These are phyloP conservation scores for Drosophila ambigua DNA, from an alignment of 1,140 invertebrate species.

Conservation along the genomic window DNA sequence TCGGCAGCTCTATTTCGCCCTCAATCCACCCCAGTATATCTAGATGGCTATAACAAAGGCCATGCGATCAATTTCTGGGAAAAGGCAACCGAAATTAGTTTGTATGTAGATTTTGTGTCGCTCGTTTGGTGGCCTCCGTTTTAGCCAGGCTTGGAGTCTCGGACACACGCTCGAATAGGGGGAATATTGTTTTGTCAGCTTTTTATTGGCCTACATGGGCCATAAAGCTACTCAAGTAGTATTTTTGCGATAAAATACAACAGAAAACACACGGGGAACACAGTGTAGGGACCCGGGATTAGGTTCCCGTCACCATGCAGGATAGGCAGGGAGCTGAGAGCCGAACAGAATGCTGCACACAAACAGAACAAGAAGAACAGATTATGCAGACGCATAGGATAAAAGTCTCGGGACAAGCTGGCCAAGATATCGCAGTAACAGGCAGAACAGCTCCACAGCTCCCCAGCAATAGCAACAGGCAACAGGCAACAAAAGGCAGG, in stretches of 20 bases:
- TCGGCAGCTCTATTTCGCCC: slow-evolving; percentile 4
- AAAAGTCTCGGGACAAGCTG: slow-evolving; percentile 74
- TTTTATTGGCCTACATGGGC: slow-evolving; percentile 80
- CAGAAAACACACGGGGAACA: slow-evolving; percentile 44
- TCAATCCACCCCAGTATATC: not conserved
- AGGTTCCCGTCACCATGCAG: slow-evolving; percentile 8
- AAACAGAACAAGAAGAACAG: slow-evolving; percentile 38
- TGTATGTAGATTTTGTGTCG: slow-evolving; percentile 49
- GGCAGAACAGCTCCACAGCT: slow-evolving; percentile 10
- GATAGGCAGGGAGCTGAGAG: not conserved
- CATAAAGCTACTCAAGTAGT: slow-evolving; percentile 82
- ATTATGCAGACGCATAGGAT: slow-evolving; percentile 70
- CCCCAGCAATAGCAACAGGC: slow-evolving; percentile 3
- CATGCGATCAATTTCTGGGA: slow-evolving; percentile 39
- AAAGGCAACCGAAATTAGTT: slow-evolving; percentile 48
- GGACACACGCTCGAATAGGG: slow-evolving; percentile 19
- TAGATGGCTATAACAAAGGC: slow-evolving; percentile 22
- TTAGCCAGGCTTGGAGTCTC: slow-evolving; percentile 9
- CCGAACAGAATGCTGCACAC: slow-evolving; percentile 10
- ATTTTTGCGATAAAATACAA: slow-evolving; percentile 83
- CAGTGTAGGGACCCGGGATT: too few species aligned
- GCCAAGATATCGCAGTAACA: slow-evolving; percentile 54
- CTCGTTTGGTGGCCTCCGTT: slow-evolving; percentile 46
- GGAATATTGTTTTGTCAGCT: slow-evolving; percentile 81
- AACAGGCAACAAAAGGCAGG: slow-evolving; percentile 26